Conservation (phyloP, 37 sponge, comb jelly and placozoan genomes). For the Geodia barretti region DNA sequence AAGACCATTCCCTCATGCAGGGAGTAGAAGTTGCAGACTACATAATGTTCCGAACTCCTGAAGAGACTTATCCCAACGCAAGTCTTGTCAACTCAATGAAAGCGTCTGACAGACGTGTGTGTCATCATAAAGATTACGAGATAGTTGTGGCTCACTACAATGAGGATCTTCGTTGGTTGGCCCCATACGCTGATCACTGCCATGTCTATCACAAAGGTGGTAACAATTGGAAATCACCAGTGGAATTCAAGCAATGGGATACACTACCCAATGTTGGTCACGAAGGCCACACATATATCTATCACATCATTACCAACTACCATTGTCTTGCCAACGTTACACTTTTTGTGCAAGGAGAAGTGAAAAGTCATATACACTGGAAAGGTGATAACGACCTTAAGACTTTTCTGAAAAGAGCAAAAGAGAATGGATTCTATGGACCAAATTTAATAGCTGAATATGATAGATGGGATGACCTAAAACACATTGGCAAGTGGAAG, state of each 20-base stretch:
- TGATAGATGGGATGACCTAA: too few relatives aligned
- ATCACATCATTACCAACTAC: constrained; percentile 28
- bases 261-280: constrained; percentile 35
- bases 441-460: too few relatives aligned
- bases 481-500: too few relatives aligned
- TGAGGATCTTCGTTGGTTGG: constrained; percentile 23
- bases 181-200: constrained; percentile 8
- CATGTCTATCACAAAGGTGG: constrained; percentile 40
- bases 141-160: constrained; percentile 23
- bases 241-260: constrained; percentile 16
- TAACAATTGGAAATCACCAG: not conserved
- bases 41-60: constrained; percentile 13
- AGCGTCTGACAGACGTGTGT: not conserved
- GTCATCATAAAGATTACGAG: not conserved
- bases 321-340: constrained; percentile 10
- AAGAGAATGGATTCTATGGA: too few relatives aligned
- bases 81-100: constrained; percentile 39
- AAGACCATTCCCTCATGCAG: constrained; percentile 55
- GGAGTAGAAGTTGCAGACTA: constrained; percentile 48
- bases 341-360: constrained; percentile 14
- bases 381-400: too few relatives aligned
- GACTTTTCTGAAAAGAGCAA: too few relatives aligned
- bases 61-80: constrained; percentile 33
- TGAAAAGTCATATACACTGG: not conserved
- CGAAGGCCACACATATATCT: constrained; percentile 22